These are phyloP conservation scores for Meganola albula DNA, from an alignment of 2,888 invertebrate genomes.

Conservation along the genomic window DNA sequence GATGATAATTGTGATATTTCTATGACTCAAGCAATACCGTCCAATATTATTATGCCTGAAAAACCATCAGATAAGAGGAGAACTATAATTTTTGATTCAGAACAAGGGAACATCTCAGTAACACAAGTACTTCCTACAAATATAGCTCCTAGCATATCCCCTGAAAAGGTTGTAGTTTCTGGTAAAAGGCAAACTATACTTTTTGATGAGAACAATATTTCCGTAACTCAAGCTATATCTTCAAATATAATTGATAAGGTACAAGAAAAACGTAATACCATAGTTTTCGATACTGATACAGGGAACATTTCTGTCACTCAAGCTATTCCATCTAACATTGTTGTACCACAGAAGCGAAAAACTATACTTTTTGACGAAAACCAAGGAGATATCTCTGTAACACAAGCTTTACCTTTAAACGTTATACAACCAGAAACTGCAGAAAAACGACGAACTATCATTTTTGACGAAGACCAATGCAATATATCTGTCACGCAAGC, in stretches of 20 bases:
- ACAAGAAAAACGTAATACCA: conserved; percentile 5
- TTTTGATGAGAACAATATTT: conserved; percentile 26
- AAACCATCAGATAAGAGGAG: neutral
- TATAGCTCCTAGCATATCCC: conserved; percentile 8
- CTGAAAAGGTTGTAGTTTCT: no score
- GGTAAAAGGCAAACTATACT: conserved; percentile 9
- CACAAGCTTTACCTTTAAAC: conserved; percentile 27
- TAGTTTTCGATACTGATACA: conserved; percentile 12
- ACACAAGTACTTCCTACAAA: conserved; percentile 22
- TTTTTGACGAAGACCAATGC: conserved; percentile 17
- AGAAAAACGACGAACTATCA: conserved; percentile 9
- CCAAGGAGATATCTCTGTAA: conserved; percentile 18
- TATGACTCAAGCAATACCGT: conserved; percentile 26
- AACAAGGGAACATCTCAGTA: conserved; percentile 7
- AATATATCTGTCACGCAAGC: conserved; percentile 18
- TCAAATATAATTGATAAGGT: conserved; percentile 14
- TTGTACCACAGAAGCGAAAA: neutral
- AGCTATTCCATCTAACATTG: conserved; percentile 7
- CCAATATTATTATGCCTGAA: conserved; percentile 15
- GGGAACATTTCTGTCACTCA: conserved; percentile 24
- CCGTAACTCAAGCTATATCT: conserved; percentile 36
- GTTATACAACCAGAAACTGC: conserved; percentile 10
- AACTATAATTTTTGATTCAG: neutral
- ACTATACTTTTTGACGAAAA: conserved; percentile 13
- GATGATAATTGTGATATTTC: conserved; percentile 30